Conservation (phyloP, 2,113 vertebrate genomes). For the Calypte anna region DNA sequence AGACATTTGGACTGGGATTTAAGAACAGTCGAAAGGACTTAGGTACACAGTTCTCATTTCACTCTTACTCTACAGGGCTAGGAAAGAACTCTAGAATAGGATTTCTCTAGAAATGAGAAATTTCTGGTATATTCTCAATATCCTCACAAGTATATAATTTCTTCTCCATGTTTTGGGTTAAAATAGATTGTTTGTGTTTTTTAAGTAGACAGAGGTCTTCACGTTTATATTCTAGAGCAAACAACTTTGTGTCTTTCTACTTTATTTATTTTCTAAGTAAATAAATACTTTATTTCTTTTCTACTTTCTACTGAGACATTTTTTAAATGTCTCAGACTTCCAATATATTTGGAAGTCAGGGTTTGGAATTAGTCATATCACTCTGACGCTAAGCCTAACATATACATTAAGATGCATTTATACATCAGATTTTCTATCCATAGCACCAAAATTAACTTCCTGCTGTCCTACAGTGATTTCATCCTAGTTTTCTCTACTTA, state of each 20-base stretch:
- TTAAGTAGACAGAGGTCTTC: neutral
- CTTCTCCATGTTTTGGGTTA: neutral
- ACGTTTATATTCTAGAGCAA: neutral
- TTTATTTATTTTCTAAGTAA: neutral
- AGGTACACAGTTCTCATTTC: neutral
- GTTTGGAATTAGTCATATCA: neutral
- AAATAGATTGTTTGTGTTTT: neutral
- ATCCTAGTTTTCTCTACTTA: neutral
- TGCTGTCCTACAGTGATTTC: neutral
- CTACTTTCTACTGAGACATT: too few species aligned
- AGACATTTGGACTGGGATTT: neutral
- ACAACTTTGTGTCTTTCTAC: neutral
- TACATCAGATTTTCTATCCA: neutral
- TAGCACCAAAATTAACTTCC: neutral
- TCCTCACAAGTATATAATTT: neutral
- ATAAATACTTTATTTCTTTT: too few species aligned
- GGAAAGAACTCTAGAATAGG: neutral
- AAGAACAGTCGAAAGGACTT: neutral
- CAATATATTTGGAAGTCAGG: neutral
- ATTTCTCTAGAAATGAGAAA: neutral
- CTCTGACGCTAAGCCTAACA: neutral
- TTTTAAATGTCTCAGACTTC: neutral
- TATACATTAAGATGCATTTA: neutral
- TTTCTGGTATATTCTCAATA: neutral
- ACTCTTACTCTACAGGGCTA: neutral